Base-by-base conservation (phyloP, 2,888 invertebrate species). In the Camptogramma bilineatum region DNA sequence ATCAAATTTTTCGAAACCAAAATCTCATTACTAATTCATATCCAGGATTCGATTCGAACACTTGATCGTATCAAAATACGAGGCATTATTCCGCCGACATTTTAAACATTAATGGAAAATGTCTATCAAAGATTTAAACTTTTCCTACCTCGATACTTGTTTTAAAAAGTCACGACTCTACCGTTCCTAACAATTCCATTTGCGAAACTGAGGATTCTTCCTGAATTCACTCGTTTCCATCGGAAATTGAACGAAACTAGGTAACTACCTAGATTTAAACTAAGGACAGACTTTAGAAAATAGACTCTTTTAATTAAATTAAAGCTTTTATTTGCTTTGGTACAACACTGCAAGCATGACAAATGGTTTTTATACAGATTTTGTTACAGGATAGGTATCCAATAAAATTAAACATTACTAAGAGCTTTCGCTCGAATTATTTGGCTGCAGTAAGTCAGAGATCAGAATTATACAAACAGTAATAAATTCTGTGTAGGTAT, bases 231-330 rank as follows among this genome's bases (percentile, higher is more conserved):
- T 39, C 7, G 54, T 28, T 47, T 28, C 46, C 55, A 19, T 10
- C 17, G 44, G 46, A 55, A 55, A 48, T 56, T 28, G 47, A 56
- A 56, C 28, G 44, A 44, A 54, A 24, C 47, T 48, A 56, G 17
- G 44, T 24, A 54, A 24, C 47, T 48, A 48, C 10, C 52, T 39
- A 52, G 52, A 21, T 55, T 55, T 46, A 24, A 44, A 39, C 16
- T 17, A 44, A 44, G 17, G 44, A 17, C 16, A 44, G 8, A 16
- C 44, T 17, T 44, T 16, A n/a, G n/a, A n/a, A n/a, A n/a, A n/a
- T n/a, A n/a, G n/a, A n/a, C n/a, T n/a, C n/a, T n/a, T n/a, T n/a
- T n/a, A n/a, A n/a, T n/a, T n/a, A n/a, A n/a, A n/a, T n/a, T n/a
- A n/a, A n/a, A n/a, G n/a, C n/a, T n/a, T n/a, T n/a, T n/a, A n/a